Evolutionary conservation across 2,113 vertebrate species (phyloP).

Genomic region (Anguilla rostrata): DNA sequence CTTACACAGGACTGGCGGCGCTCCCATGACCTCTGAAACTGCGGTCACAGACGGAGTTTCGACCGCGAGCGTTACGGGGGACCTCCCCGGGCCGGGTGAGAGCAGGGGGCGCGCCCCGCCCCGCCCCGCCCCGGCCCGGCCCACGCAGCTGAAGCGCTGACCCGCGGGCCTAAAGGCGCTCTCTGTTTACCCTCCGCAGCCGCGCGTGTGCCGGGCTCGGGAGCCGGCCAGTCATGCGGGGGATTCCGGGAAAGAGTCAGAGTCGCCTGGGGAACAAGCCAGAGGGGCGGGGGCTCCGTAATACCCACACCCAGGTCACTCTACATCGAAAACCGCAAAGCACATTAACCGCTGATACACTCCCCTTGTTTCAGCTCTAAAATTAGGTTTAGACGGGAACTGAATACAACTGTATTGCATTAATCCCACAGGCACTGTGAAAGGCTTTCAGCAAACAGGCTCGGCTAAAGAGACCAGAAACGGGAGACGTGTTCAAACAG

Average conservation of each 20-base stretch:
- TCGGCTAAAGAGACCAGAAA: neutral
- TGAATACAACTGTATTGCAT: neutral
- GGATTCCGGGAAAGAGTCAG: neutral
- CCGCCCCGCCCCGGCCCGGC: neutral
- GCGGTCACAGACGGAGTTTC: neutral
- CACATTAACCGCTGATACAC: neutral
- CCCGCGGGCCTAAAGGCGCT: constrained; percentile 10
- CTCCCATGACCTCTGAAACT: neutral
- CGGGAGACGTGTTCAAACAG: neutral
- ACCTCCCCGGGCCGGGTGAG: neutral
- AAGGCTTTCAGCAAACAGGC: neutral
- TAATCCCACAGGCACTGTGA: neutral
- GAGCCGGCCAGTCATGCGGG: neutral
- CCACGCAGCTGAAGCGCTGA: constrained; percentile 18
- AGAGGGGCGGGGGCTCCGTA: neutral
- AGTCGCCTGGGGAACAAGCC: neutral
- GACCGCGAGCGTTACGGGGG: neutral
- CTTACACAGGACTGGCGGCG: neutral
- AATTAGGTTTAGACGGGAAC: neutral
- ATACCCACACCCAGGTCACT: neutral
- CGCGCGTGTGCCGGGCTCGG: neutral
- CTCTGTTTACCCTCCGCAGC: neutral
- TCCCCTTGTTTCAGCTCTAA: neutral
- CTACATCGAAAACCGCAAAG: neutral
- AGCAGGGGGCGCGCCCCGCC: neutral